A percentile compares a stretch with the other conserved stretches of the same genome.
phyloP scores from a whole-genome alignment of 1,140 invertebrate species.

The Harlomillsia oculata region DNA sequence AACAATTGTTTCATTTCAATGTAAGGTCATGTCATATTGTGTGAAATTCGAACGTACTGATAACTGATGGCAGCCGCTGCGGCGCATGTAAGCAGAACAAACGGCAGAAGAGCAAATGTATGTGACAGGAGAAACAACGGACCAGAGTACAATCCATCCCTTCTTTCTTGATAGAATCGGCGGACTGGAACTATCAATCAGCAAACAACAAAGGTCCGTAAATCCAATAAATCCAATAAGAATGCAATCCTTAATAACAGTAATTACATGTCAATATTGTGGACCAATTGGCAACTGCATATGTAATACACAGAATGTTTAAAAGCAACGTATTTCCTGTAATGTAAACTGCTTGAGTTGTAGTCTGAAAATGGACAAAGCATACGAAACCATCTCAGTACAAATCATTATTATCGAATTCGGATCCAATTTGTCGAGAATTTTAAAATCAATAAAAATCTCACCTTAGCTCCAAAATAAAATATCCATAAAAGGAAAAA shows the following conservation, averaged over 20 bases:
- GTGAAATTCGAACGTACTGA: no score
- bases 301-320: slow-evolving; percentile 64
- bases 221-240: background rate
- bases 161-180: slow-evolving; percentile 78
- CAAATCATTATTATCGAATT: no score
- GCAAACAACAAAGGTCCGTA: background rate
- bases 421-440: slow-evolving; percentile 44
- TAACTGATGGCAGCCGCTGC: slow-evolving; percentile 59
- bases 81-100: slow-evolving; percentile 60
- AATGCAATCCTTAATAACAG: background rate
- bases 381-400: no score
- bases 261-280: slow-evolving; percentile 68
- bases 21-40: no score
- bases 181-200: slow-evolving; percentile 58
- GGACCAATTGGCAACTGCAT: slow-evolving; percentile 66
- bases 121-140: slow-evolving; percentile 71
- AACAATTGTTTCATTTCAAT: no score
- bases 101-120: slow-evolving; percentile 64
- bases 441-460: slow-evolving; percentile 4
- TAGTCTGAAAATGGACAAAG: no score
- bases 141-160: slow-evolving; percentile 76
- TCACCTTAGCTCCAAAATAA: slow-evolving; percentile 60
- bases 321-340: slow-evolving; percentile 69
- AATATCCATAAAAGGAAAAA: slow-evolving; percentile 69
- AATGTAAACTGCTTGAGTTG: no score